Base-by-base conservation (phyloP, 2,888 invertebrate genomes). In the Hemistola chrysoprasaria region DNA sequence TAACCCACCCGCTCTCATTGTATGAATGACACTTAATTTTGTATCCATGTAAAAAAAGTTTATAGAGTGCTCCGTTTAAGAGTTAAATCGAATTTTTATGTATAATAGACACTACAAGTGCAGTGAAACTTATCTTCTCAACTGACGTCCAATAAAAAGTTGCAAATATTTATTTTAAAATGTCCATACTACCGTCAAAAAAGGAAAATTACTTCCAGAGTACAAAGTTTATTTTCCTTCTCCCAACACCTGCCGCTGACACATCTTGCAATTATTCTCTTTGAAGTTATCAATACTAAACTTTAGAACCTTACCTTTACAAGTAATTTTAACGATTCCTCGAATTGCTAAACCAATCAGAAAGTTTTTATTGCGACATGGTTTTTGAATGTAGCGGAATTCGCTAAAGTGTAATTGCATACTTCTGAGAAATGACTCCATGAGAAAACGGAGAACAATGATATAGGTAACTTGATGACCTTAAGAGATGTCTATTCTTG, bases 201-300 rank as follows among this genome's bases (percentile, higher is more conserved):
- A 16, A 16, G 10, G 9, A 8, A 21, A 3, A 9, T 34, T 20
- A 11, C 8, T 30, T 46, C 46, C 31, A 35, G 38, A 3, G 16
- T 16, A 3, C 4, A 16, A 16, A 16, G 16, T 3, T 16, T n/a
- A 10, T 8, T 16, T 24, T 30, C 27, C 22, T 24, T 36, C 33
- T 21, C 23, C 10, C 22, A 22, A 41, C 55, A 56, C 51, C 50
- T 53, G 58, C 43, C 30, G 52, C 54, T 58, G 58, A 58, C 52
- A 28, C 27, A 27, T 36, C 52, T 22, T 29, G 29, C 47, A 32
- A 45, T 40, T 30, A 46, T 43, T 36, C 39, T 22, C 26, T 26
- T 34, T 29, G 36, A 49, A 37, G 28, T 42, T 38, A 40, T 39
- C 42, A 40, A 42, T 36, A 52, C 53, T 50, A 40, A 39, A 22